Evolutionary conservation across 1,140 invertebrate species (phyloP).

Genomic region (Hycleus phaleratus): DNA sequence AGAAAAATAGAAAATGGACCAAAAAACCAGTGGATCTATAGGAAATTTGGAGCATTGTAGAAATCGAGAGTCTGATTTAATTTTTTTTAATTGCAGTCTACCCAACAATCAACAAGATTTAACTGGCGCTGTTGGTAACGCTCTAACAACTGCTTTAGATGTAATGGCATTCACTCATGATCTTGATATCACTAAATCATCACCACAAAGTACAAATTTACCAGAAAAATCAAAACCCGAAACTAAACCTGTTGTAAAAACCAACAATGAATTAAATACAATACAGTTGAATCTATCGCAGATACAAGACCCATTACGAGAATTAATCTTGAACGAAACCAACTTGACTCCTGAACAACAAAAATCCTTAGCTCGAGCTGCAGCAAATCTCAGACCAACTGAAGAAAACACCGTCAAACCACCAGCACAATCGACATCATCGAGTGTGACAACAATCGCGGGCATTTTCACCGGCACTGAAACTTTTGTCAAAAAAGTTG

Average conservation of each 20-base stretch:
- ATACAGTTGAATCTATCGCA: conserved; percentile 16
- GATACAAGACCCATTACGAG: conserved; percentile 45
- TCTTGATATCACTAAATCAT: conserved; percentile 39
- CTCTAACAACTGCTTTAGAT: conserved; percentile 67
- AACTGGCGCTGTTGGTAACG: conserved; percentile 52
- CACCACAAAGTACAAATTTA: conserved; percentile 27
- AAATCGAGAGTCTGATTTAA: no score
- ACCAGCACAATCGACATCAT: conserved; percentile 4
- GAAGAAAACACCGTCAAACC: conserved; percentile 25
- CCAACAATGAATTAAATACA: not conserved
- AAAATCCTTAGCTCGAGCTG: conserved; percentile 44
- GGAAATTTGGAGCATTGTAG: no score
- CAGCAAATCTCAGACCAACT: conserved; percentile 40
- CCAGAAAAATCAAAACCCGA: conserved; percentile 16
- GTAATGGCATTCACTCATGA: conserved; percentile 73
- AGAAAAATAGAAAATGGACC: no score
- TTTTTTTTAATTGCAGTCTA: no score
- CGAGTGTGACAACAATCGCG: conserved; percentile 33
- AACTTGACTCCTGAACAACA: conserved; percentile 40
- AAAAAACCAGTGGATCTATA: no score
- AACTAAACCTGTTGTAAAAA: conserved; percentile 13
- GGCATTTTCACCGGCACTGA: conserved; percentile 39
- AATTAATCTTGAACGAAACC: conserved; percentile 45
- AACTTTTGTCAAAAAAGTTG: conserved; percentile 40
- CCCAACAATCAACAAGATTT: conserved; percentile 22